Percentiles rank a stretch among this genome's conserved stretches.
Conservation (phyloP, 2,113 vertebrate species). For the Acrocephalus arundinaceus region DNA sequence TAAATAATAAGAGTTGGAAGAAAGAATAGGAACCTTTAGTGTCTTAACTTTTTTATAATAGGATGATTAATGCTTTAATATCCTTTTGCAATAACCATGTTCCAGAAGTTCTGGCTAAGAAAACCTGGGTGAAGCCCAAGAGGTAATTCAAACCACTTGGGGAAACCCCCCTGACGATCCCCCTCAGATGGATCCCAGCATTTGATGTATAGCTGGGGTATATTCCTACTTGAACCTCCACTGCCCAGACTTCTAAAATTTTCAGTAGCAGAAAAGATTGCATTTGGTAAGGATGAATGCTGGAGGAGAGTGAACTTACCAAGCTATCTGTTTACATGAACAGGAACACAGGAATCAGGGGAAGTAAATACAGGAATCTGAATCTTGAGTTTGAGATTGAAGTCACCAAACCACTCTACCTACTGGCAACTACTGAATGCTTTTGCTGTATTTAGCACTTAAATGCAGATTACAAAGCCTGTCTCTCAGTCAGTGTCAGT, state of each 20-base stretch:
- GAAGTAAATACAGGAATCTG: background rate
- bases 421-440: background rate
- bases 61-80: conserved; percentile 61
- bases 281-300: background rate
- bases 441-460: background rate
- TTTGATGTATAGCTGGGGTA: background rate
- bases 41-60: conserved; percentile 32
- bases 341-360: background rate
- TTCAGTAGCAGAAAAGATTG: background rate
- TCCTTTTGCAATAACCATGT: conserved; percentile 37
- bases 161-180: background rate
- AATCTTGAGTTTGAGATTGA: background rate
- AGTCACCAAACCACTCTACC: background rate
- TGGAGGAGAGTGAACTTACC: background rate
- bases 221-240: background rate
- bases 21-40: conserved; percentile 22
- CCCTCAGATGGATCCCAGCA: background rate
- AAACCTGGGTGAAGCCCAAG: conserved; percentile 52
- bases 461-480: background rate
- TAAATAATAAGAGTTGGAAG: conserved; percentile 23
- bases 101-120: conserved; percentile 26
- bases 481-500: background rate
- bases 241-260: background rate
- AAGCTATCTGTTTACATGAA: background rate
- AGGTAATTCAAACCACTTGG: conserved; percentile 52